Conservation (phyloP, 2,797 vertebrate species). For the Paratrypauchen microcephalus region DNA sequence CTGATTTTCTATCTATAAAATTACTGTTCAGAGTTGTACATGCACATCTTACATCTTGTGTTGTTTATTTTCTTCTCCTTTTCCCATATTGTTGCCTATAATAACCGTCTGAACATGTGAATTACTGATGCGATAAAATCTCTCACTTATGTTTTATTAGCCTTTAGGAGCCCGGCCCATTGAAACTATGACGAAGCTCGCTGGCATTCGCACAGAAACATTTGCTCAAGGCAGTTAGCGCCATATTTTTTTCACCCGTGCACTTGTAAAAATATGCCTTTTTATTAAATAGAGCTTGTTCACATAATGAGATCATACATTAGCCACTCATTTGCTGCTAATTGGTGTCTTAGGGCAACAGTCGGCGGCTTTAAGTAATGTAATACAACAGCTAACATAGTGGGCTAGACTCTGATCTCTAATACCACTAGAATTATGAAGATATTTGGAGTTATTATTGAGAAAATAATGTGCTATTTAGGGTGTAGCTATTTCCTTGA, state of each 20-base stretch:
- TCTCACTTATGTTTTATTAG: slow-evolving; percentile 27
- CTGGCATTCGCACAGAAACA: slow-evolving; percentile 26
- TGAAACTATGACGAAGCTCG: slow-evolving; percentile 25
- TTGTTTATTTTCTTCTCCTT: slow-evolving; percentile 3
- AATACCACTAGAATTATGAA: slow-evolving; percentile 24
- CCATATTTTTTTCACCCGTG: slow-evolving; percentile 17
- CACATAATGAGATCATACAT: slow-evolving; percentile 48
- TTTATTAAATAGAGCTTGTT: slow-evolving; percentile 51
- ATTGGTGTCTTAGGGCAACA: slow-evolving; percentile 59
- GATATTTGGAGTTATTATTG: not conserved
- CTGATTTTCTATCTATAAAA: not conserved
- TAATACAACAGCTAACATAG: slow-evolving; percentile 29
- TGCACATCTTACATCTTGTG: not conserved
- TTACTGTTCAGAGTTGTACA: not conserved
- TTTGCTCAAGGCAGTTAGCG: slow-evolving; percentile 26
- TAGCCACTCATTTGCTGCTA: slow-evolving; percentile 52
- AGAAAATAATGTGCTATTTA: not conserved
- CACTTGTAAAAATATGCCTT: slow-evolving; percentile 29
- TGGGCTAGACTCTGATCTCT: slow-evolving; percentile 24
- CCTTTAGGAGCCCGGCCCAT: slow-evolving; percentile 13
- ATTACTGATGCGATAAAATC: slow-evolving; percentile 2
- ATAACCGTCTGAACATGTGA: slow-evolving; percentile 9
- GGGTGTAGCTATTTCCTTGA: not conserved
- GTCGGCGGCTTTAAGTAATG: slow-evolving; percentile 43
- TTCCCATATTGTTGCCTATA: not conserved